A percentile compares a stretch with the other conserved stretches of the same genome.
phyloP scores from a whole-genome alignment of 2,113 vertebrate species.

The Callopanchax toddi region DNA sequence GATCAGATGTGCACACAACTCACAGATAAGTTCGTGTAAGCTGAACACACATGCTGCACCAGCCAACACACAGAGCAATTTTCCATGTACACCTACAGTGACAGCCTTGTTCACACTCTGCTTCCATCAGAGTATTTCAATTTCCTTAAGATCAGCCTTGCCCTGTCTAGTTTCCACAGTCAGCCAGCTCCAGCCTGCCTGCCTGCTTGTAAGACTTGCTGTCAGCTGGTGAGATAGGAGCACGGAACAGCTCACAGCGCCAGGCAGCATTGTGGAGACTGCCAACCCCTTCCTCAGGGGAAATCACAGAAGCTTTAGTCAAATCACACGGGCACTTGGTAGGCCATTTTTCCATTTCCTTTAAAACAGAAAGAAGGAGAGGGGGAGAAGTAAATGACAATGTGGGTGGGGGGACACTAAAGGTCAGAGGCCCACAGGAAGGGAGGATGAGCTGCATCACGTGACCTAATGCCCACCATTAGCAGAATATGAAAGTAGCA shows the following conservation, averaged over 20 bases:
- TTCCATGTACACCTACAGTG: conserved; percentile 60
- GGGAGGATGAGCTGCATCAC: conserved; percentile 28
- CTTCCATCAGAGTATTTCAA: conserved; percentile 72
- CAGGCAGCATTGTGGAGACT: conserved; percentile 61
- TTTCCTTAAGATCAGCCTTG: conserved; percentile 69
- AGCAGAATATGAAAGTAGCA: conserved; percentile 57
- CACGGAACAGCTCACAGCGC: conserved; percentile 58
- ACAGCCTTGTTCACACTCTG: conserved; percentile 68
- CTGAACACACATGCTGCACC: conserved; percentile 7
- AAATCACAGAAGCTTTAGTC: conserved; percentile 79
- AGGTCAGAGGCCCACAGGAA: conserved; percentile 56
- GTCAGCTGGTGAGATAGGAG: conserved; percentile 72
- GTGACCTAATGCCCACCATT: conserved; percentile 57
- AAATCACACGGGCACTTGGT: conserved; percentile 68
- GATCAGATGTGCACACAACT: conserved; percentile 27
- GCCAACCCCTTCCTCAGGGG: conserved; percentile 70
- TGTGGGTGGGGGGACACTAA: conserved; percentile 30
- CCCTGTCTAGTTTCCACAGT: conserved; percentile 58
- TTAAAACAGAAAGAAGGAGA: conserved; percentile 17
- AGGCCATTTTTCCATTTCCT: conserved; percentile 60
- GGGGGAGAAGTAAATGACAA: conserved; percentile 15
- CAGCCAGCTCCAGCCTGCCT: conserved; percentile 48
- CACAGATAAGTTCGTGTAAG: conserved; percentile 4
- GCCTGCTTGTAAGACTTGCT: conserved; percentile 51
- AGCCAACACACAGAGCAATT: conserved; percentile 53